Evolutionary conservation across 2,888 invertebrate species (phyloP).

Genomic region (Trissolcus brochymenae): DNA sequence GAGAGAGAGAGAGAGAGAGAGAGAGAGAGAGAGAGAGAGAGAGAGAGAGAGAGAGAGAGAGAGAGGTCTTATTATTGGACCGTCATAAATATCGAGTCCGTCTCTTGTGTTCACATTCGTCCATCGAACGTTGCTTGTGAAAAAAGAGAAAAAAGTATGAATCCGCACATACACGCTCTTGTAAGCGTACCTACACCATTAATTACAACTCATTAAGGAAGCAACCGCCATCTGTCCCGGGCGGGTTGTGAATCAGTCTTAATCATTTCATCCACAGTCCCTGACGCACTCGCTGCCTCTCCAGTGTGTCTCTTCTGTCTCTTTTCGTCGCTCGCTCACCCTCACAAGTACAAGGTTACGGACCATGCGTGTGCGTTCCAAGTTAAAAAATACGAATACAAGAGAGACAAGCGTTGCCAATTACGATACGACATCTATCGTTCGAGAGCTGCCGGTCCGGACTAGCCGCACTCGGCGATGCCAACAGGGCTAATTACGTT

Average conservation of each 20-base stretch:
- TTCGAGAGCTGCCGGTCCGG: slow-evolving; percentile 34
- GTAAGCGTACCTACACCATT: slow-evolving; percentile 73
- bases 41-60: too few species aligned
- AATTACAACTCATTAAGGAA: slow-evolving; percentile 75
- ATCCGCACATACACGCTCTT: slow-evolving; percentile 57
- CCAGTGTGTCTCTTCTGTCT: slow-evolving; percentile 31
- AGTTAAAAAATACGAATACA: slow-evolving; percentile 55
- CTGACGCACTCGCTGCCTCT: slow-evolving; percentile 52
- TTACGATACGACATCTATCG: slow-evolving; percentile 58
- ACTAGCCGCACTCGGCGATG: slow-evolving; percentile 47
- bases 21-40: too few species aligned
- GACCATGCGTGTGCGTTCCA: slow-evolving; percentile 45
- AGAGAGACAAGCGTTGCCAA: slow-evolving; percentile 56
- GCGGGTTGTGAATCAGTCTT: slow-evolving; percentile 74
- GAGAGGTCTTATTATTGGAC: slow-evolving; percentile 38
- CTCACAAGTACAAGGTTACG: slow-evolving; percentile 24
- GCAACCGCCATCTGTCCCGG: slow-evolving; percentile 74
- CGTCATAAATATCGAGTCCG: slow-evolving; percentile 48
- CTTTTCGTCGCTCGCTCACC: slow-evolving; percentile 29
- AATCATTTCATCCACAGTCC: slow-evolving; percentile 73
- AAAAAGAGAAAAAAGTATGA: slow-evolving; percentile 45
- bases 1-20: too few species aligned
- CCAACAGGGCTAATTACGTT: slow-evolving; percentile 51
- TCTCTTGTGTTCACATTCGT: slow-evolving; percentile 19
- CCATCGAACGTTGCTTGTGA: slow-evolving; percentile 48